phyloP scores from a whole-genome alignment of 2,797 vertebrate species.

The Gallirallus australis region DNA sequence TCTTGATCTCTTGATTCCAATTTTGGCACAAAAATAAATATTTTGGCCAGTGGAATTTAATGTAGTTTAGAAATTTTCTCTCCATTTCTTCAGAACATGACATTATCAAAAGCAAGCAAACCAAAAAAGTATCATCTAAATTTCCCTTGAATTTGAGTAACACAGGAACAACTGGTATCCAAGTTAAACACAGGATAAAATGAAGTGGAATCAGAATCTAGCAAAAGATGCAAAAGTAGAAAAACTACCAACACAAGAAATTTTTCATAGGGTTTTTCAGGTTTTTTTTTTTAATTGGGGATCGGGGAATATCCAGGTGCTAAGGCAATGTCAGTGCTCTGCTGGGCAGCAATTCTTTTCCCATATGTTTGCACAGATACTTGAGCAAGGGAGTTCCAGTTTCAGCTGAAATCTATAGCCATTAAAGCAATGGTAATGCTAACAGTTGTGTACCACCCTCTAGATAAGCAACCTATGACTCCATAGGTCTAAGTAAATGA shows the following conservation, averaged over 20 bases:
- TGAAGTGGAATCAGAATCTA: not conserved
- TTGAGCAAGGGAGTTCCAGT: not conserved
- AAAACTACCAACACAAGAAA: not conserved
- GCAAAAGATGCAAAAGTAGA: not conserved
- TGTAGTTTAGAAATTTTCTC: not conserved
- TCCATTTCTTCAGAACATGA: not conserved
- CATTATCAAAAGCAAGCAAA: not conserved
- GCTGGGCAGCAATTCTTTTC: not conserved
- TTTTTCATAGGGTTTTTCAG: not conserved
- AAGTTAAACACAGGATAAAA: not conserved
- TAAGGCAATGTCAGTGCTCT: not conserved
- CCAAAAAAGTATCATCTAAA: not conserved
- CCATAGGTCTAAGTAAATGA: not conserved
- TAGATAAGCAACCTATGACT: not conserved
- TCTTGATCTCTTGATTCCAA: not conserved
- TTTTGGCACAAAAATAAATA: not conserved
- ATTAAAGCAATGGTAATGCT: not conserved
- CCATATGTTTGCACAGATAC: not conserved
- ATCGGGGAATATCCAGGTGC: not conserved
- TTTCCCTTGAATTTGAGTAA: not conserved
- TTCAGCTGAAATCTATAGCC: not conserved
- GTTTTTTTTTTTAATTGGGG: not conserved
- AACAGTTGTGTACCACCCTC: not conserved
- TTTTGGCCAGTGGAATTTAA: not conserved
- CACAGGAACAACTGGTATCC: not conserved